A percentile compares a stretch with the other conserved stretches of the same genome.
These are phyloP conservation scores for Alligator sinensis DNA, from an alignment of 2,113 vertebrate species.

Conservation along the genomic window DNA sequence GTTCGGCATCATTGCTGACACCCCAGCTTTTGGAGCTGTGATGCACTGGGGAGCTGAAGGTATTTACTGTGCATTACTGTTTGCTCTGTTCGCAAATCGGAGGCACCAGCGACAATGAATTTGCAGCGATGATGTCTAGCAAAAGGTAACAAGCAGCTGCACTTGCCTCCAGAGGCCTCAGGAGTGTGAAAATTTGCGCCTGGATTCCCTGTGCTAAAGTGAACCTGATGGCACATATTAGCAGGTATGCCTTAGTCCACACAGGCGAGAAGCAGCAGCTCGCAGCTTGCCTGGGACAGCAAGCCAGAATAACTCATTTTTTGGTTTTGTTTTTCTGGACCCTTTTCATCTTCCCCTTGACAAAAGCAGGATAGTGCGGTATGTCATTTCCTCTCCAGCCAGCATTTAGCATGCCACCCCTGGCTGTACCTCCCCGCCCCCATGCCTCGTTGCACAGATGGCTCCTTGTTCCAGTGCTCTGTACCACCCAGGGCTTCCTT, in stretches of 20 bases:
- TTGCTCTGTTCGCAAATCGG: neutral
- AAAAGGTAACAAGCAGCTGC: neutral
- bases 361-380: slow-evolving; percentile 64
- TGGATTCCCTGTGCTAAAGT: neutral
- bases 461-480: slow-evolving; percentile 64
- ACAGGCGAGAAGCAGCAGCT: neutral
- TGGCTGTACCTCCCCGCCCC: slow-evolving; percentile 51
- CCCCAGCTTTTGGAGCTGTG: fast-evolving
- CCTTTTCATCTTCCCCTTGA: slow-evolving; percentile 42
- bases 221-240: neutral
- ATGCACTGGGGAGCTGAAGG: fast-evolving
- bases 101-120: neutral
- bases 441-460: slow-evolving; percentile 36
- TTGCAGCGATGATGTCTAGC: fast-evolving
- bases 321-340: neutral
- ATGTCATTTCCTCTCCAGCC: slow-evolving; percentile 68
- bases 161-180: neutral
- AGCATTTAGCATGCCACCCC: slow-evolving; percentile 43
- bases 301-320: slow-evolving; percentile 9
- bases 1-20: neutral
- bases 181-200: neutral
- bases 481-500: slow-evolving; percentile 73
- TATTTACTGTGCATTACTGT: neutral
- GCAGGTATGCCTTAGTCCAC: fast-evolving
- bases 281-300: neutral